Base-by-base conservation (phyloP, 2,888 invertebrate genomes). In the Cephus runcator region DNA sequence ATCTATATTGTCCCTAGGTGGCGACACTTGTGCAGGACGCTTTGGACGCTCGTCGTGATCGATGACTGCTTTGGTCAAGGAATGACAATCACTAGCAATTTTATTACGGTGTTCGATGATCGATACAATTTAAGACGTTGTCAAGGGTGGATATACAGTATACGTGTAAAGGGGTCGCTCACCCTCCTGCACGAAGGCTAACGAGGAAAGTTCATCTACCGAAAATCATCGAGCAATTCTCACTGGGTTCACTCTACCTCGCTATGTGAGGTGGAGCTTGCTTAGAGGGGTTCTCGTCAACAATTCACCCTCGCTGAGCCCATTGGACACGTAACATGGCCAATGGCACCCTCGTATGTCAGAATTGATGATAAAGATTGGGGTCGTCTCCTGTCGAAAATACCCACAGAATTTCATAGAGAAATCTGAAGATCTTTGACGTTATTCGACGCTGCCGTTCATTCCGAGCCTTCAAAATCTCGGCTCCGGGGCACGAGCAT, bases 171-270 rank as follows among this genome's bases (percentile, higher is more conserved):
- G 23, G 56, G 56, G 56, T 56, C 23, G 23, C 56, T 56, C 56
- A 2, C 56, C 56, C 56, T 56, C 23, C 9, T 56, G 56, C 9
- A 9, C 23, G 56, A 23, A 31, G 71, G 1, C 12, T 30, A 71
- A 71, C 71, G 71, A 71, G 71, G 71, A 71, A 71, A 71, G 71
- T 71, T 71, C 71, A 71, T 71, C 71, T n/a, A 69, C 12, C 9
- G 12, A 33, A 34, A 71, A 33, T 71, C 34, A 71, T 34, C 33
- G 71, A 12, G 56, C 23, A 23, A 56, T 56, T 56, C 56, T 56
- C 56, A 56, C 23, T 56, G 23, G 56, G 56, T 23, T 3, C 23
- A 23, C 9, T 56, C 15, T 56, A 23, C 2, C 9, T 56, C 23
- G 56, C 56, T 56, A 23, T 9, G 23, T 23, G 23, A 23, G 15